Evolutionary conservation across 2,113 vertebrate species (phyloP), one percentile per base, ranked within the genome.

Genomic region (Daboia siamensis): DNA sequence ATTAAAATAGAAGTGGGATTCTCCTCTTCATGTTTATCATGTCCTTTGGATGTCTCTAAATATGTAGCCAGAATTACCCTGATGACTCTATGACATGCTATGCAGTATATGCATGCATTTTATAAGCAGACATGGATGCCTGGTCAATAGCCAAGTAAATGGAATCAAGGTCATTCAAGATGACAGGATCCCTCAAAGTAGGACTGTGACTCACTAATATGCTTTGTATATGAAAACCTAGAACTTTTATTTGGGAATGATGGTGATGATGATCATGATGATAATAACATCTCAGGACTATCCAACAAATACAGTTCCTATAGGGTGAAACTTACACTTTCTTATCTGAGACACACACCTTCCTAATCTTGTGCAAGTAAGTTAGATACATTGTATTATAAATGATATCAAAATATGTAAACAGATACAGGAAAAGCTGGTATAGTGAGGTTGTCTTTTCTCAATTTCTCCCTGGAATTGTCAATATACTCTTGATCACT

Each of bases 1-100:
- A 89, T 86, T 90, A 86, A 86, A 90, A 86, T 90, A 64, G 39
- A 90, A 24, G 46, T 90, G 88, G 74, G 74, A 61, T 93, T 86
- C 64, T 48, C 12, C 55, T 61, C n/a, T 90, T 90, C 80, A 61
- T 86, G 21, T 84, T 90, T n/a, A 48, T 15, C 55, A 29, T 46
- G 55, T 8, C 46, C 90, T 51, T 88, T 74, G 52, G 26, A 56
- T 92, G 74, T 54, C 44, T 26, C 87, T 55, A 20, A 48, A 23
- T 44, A 80, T 54, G 15, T 52, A 21, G 57, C 61, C 52, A 17
- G 10, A 29, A 44, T 55, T 55, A 92, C 51, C 48, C 9, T 33
- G 21, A 33, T 12, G 5, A 26, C 46, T 64, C 21, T 13, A 64
- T 52, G 15, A 46, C 48, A 69, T 8, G 15, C 4, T 33, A 23